Conservation (phyloP, 1,140 invertebrate genomes). For the Drosophila lini region DNA sequence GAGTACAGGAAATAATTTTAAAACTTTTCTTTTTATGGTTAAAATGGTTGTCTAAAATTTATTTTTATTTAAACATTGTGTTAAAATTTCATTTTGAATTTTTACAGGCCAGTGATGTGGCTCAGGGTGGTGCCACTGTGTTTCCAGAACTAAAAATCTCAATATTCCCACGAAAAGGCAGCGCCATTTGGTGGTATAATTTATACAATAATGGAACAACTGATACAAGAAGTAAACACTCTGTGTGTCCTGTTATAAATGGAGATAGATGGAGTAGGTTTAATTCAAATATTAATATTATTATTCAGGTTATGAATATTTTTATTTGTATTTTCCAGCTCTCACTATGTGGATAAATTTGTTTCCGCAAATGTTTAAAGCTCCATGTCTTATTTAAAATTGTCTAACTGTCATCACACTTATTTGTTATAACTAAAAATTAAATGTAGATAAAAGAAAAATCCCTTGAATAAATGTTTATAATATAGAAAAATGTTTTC, state of each 20-base stretch:
- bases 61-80: not conserved
- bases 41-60: no score
- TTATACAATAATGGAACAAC: constrained; percentile 94
- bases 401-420: not conserved
- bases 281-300: not conserved
- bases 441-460: no score
- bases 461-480: not conserved
- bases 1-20: not conserved
- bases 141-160: constrained; percentile 93
- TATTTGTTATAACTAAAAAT: no score
- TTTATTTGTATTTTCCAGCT: constrained; percentile 19
- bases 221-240: constrained; percentile 95
- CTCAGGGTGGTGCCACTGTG: constrained; percentile 96
- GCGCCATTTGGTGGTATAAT: constrained; percentile 98
- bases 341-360: constrained; percentile 54
- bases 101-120: constrained; percentile 94
- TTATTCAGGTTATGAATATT: not conserved
- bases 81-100: not conserved
- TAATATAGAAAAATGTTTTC: not conserved
- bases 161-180: constrained; percentile 94
- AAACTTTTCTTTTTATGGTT: no score
- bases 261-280: constrained; percentile 95
- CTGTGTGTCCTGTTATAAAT: constrained; percentile 97
- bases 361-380: constrained; percentile 44
- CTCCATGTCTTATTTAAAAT: constrained; percentile 20